Percentiles rank a stretch among this genome's conserved stretches.
Evolutionary conservation across 2,888 invertebrate genomes (phyloP).

Genomic region (Glyphotaelius pellucidus): DNA sequence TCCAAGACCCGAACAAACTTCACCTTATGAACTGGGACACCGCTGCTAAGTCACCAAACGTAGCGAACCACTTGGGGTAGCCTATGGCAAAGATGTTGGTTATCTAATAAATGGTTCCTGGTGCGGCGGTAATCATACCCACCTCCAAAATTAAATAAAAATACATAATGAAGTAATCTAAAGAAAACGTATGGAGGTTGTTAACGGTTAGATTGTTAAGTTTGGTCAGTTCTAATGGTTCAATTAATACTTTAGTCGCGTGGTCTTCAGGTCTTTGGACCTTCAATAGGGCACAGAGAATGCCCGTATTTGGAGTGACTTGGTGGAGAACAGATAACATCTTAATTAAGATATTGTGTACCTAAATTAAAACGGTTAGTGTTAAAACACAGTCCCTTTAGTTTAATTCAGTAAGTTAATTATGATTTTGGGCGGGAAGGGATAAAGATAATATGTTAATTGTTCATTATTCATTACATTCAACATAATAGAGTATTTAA

Average conservation of each 20-base stretch:
- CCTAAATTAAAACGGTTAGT: not conserved
- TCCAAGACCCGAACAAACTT: no score
- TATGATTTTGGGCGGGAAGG: not conserved
- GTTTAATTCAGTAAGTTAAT: not conserved
- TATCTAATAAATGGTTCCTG: no score
- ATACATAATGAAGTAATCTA: not conserved
- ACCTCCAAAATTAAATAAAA: no score
- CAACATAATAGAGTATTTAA: no score
- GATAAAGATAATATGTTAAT: not conserved
- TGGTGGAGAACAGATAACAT: not conserved
- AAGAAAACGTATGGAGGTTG: not conserved
- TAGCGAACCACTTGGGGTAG: no score
- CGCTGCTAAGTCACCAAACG: no score
- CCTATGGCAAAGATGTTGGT: no score
- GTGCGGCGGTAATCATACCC: no score
- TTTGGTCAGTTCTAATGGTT: constrained; percentile 29
- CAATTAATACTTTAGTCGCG: constrained; percentile 18
- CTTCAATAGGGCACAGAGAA: not conserved
- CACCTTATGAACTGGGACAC: no score
- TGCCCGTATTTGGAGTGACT: not conserved
- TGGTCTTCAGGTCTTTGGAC: not conserved
- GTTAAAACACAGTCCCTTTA: not conserved
- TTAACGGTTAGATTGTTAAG: constrained; percentile 4
- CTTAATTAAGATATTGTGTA: constrained; percentile 8
- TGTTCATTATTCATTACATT: not conserved